A percentile compares a stretch with the other conserved stretches of the same genome.
These are phyloP conservation scores for Torymus texanus DNA, from an alignment of 2,888 invertebrate species.

Conservation along the genomic window DNA sequence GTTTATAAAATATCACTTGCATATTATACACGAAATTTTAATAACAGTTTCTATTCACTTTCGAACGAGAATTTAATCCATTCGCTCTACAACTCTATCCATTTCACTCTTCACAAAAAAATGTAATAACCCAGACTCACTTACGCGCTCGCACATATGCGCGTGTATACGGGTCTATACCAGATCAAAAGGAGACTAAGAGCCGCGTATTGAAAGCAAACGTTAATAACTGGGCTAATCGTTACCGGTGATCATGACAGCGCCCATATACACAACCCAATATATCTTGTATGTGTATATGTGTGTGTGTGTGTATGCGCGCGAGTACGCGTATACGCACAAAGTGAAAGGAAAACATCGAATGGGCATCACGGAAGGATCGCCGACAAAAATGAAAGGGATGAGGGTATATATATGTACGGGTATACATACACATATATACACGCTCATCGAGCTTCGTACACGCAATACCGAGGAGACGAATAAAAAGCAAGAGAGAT, in stretches of 20 bases:
- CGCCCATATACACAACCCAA: conserved; percentile 3
- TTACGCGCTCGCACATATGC: too few relatives aligned
- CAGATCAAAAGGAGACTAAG: conserved; percentile 18
- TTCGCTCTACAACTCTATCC: neutral
- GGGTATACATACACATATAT: too few relatives aligned
- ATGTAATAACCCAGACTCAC: too few relatives aligned
- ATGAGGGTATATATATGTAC: neutral
- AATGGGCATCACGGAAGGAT: neutral
- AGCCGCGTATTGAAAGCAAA: conserved; percentile 40
- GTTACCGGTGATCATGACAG: conserved; percentile 25
- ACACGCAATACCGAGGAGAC: too few relatives aligned
- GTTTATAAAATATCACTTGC: too few relatives aligned
- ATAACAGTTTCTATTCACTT: too few relatives aligned
- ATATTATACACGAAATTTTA: too few relatives aligned
- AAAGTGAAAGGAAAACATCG: conserved; percentile 45
- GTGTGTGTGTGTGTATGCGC: too few relatives aligned
- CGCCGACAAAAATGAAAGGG: conserved; percentile 13
- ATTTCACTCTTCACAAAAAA: too few relatives aligned
- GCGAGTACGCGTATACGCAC: neutral
- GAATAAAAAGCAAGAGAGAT: neutral
- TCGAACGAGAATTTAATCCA: neutral
- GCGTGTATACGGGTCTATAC: neutral
- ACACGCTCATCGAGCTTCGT: too few relatives aligned
- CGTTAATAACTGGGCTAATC: conserved; percentile 46
- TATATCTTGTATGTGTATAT: too few relatives aligned